These are phyloP conservation scores for Pangasius larnaudii DNA, from an alignment of 2,797 vertebrate species.

Conservation along the genomic window DNA sequence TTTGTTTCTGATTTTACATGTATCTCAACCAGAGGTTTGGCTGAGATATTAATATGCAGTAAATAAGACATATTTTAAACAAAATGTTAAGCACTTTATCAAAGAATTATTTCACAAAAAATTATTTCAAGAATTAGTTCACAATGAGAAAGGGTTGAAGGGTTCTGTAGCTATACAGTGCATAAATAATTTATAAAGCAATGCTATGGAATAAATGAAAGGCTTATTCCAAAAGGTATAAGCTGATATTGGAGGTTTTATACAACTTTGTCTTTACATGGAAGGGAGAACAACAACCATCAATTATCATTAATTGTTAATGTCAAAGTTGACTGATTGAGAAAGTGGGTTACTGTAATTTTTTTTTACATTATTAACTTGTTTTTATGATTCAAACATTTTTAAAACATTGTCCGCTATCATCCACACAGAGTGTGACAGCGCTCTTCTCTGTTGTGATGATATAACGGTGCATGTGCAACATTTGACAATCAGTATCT, in stretches of 20 bases:
- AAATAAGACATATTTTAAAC: neutral
- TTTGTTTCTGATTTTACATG: neutral
- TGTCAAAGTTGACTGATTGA: neutral
- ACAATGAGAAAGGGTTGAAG: neutral
- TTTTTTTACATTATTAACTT: neutral
- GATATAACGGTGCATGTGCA: neutral
- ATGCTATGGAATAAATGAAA: neutral
- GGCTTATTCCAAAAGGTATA: neutral
- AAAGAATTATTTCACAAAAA: neutral
- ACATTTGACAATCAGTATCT: neutral
- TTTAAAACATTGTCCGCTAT: neutral
- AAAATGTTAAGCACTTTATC: neutral
- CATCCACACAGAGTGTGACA: neutral
- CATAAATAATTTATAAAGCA: neutral
- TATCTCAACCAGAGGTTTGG: neutral
- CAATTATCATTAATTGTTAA: neutral
- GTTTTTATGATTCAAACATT: neutral
- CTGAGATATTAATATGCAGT: neutral
- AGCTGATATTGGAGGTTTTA: neutral
- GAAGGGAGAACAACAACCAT: neutral
- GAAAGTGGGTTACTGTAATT: neutral
- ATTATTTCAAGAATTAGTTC: neutral
- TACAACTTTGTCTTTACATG: neutral
- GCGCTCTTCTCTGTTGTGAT: neutral
- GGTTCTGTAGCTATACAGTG: neutral